Evolutionary conservation across 2,113 vertebrate genomes (phyloP).

Genomic region (Pampusana beccarii): DNA sequence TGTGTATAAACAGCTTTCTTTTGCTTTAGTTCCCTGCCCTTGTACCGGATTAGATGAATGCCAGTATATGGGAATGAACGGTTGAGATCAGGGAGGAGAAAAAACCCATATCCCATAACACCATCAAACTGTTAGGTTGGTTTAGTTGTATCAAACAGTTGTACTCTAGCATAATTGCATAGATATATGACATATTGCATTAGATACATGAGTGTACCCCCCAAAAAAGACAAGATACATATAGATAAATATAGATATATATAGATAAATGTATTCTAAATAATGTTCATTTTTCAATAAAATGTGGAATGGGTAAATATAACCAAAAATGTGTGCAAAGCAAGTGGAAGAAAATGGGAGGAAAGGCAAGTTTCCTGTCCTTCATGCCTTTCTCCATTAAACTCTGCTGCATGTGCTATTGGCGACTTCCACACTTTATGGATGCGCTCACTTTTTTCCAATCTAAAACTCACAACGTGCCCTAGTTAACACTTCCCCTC

Average conservation of each 20-base stretch:
- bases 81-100: background rate
- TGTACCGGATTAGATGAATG: background rate
- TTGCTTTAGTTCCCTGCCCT: background rate
- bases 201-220: fast-evolving
- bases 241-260: background rate
- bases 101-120: background rate
- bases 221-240: background rate
- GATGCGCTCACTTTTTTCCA: fast-evolving
- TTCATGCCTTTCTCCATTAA: background rate
- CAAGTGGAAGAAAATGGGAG: fast-evolving
- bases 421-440: background rate
- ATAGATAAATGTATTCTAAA: background rate
- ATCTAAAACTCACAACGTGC: fast-evolving
- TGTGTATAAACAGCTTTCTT: background rate
- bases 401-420: fast-evolving
- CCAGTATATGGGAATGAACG: background rate
- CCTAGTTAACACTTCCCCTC: fast-evolving
- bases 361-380: background rate
- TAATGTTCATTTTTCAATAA: background rate
- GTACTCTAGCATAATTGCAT: fast-evolving
- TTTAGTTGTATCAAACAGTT: background rate
- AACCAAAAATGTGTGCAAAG: background rate
- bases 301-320: background rate
- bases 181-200: no score
- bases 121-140: background rate